A percentile compares a stretch with the other conserved stretches of the same genome.
Conservation (phyloP, 2,797 vertebrate species). For the Muscicapa striata region DNA sequence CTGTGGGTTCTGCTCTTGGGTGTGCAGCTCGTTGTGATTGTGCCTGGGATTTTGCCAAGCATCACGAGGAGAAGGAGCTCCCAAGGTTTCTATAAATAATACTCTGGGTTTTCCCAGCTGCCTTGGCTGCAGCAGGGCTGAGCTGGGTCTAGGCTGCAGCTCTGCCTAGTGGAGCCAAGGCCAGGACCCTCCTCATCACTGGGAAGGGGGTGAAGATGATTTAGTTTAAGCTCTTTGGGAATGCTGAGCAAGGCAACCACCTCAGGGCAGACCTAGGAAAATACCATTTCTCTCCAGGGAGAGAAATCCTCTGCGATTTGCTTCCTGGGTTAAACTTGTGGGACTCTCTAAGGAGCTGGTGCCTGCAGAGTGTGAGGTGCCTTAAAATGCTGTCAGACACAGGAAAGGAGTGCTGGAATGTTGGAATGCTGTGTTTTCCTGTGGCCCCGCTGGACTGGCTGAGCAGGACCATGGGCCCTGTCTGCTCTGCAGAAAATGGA, state of each 20-base stretch:
- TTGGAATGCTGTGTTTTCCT: background rate
- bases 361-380: background rate
- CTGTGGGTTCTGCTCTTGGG: rapidly evolving
- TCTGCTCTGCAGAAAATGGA: background rate
- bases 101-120: background rate
- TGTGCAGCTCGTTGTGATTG: rapidly evolving
- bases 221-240: background rate
- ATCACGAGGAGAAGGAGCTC: background rate
- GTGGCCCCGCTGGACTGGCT: background rate
- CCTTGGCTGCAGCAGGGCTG: background rate
- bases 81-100: background rate
- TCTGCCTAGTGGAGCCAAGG: background rate
- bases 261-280: background rate
- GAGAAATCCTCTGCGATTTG: background rate
- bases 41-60: background rate
- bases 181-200: background rate
- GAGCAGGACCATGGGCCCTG: rapidly evolving
- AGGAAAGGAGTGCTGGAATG: rapidly evolving
- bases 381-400: background rate
- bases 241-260: background rate
- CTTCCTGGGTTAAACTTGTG: background rate
- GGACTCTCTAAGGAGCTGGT: background rate
- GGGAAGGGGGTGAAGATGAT: background rate
- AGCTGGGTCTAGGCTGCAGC: background rate
- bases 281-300: background rate